A percentile compares a stretch with the other conserved stretches of the same genome.
These are phyloP conservation scores for Drosophila malerkotliana DNA, from an alignment of 1,140 invertebrate genomes.

Conservation along the genomic window DNA sequence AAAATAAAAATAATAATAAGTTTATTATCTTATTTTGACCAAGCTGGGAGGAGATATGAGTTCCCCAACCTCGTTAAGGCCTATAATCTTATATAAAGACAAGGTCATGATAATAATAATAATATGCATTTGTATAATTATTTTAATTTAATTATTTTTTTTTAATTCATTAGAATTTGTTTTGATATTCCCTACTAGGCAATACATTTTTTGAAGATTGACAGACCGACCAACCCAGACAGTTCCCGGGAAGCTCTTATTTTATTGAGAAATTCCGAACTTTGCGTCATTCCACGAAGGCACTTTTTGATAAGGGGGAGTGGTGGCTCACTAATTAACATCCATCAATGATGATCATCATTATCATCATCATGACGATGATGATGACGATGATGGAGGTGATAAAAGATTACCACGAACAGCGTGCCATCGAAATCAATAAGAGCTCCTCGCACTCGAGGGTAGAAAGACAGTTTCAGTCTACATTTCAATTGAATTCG, in stretches of 20 bases:
- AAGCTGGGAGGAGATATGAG: too few species aligned
- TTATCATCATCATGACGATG: background rate
- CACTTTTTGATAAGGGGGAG: background rate
- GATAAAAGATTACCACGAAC: constrained; percentile 20
- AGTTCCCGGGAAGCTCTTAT: background rate
- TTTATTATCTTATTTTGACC: too few species aligned
- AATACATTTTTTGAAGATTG: background rate
- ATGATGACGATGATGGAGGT: background rate
- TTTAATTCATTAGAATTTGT: too few species aligned
- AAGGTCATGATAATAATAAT: too few species aligned
- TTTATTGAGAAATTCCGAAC: background rate
- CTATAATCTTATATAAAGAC: too few species aligned
- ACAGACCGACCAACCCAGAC: background rate
- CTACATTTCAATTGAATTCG: too few species aligned
- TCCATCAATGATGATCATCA: constrained; percentile 5
- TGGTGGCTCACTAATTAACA: constrained; percentile 9
- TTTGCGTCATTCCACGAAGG: constrained; percentile 10
- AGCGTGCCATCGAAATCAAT: constrained; percentile 1
- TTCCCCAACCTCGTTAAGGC: too few species aligned
- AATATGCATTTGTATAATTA: too few species aligned
- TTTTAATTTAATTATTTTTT: too few species aligned
- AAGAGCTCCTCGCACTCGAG: background rate
- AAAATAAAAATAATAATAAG: too few species aligned
- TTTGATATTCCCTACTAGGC: background rate
- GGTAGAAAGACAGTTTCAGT: too few species aligned